These are phyloP conservation scores for Malurus cyaneus DNA, from an alignment of 2,113 vertebrate species.

Conservation along the genomic window DNA sequence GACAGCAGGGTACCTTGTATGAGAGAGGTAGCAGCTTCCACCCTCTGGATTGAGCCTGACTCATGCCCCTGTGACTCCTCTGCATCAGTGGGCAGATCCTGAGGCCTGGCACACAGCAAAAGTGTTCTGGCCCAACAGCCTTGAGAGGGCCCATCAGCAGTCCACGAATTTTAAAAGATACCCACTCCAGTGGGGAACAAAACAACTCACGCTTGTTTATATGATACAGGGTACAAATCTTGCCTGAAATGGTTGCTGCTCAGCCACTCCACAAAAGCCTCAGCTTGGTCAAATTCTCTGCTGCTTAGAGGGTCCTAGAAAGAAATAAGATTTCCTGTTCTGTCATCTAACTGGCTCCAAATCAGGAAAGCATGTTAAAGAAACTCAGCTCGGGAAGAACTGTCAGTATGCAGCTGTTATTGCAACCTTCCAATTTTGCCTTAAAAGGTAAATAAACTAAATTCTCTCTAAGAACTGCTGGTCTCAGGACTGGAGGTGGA, in stretches of 20 bases:
- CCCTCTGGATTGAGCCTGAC: accelerated
- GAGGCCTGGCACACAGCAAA: background rate
- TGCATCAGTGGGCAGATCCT: background rate
- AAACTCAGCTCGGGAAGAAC: background rate
- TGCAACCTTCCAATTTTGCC: background rate
- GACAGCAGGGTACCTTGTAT: background rate
- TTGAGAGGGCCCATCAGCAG: background rate
- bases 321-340: background rate
- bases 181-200: background rate
- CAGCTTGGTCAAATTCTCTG: background rate
- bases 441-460: conserved; percentile 57
- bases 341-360: background rate
- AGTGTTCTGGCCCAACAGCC: background rate
- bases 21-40: background rate
- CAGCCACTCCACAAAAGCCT: background rate
- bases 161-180: background rate
- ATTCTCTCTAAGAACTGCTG: background rate
- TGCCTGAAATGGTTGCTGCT: background rate
- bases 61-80: background rate
- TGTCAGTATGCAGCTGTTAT: background rate
- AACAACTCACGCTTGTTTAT: background rate
- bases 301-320: background rate
- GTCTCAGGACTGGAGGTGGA: conserved; percentile 3
- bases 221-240: background rate
- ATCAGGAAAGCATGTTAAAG: background rate